A percentile compares a stretch with the other conserved stretches of the same genome.
These are phyloP conservation scores for Scarus forsteni DNA, from an alignment of 2,797 vertebrate genomes.

Conservation along the genomic window DNA sequence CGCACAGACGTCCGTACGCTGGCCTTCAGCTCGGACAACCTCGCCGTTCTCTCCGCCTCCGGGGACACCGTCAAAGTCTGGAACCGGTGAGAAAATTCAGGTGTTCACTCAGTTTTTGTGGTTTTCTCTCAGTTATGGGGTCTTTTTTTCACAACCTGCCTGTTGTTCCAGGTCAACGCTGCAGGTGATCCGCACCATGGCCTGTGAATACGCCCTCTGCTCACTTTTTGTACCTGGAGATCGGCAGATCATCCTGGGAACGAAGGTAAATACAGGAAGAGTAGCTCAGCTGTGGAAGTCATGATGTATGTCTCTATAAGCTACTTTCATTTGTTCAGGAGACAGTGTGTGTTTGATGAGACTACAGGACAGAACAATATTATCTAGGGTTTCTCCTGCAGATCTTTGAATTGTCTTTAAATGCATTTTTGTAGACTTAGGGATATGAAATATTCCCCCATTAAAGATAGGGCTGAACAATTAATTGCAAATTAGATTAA, in stretches of 20 bases:
- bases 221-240: conserved; percentile 97
- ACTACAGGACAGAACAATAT: no score
- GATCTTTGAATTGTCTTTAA: no score
- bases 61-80: conserved; percentile 95
- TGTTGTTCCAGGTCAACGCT: conserved; percentile 86
- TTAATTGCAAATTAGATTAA: no score
- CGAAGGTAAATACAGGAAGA: conserved; percentile 86
- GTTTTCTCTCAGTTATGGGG: neutral
- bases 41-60: conserved; percentile 93
- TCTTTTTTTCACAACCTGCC: neutral
- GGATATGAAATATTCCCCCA: no score
- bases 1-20: conserved; percentile 93
- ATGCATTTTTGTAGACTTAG: no score
- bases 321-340: no score
- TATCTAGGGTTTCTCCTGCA: no score
- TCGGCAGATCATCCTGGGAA: conserved; percentile 93
- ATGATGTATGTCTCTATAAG: no score
- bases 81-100: conserved; percentile 88
- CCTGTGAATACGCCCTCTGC: conserved; percentile 94
- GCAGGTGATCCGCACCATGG: conserved; percentile 96
- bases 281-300: no score
- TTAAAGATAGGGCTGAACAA: no score
- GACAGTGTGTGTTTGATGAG: no score
- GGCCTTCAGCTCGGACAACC: conserved; percentile 97
- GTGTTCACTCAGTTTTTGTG: no score